Conservation (phyloP, 2,888 invertebrate species). For the Julus scanicus region DNA sequence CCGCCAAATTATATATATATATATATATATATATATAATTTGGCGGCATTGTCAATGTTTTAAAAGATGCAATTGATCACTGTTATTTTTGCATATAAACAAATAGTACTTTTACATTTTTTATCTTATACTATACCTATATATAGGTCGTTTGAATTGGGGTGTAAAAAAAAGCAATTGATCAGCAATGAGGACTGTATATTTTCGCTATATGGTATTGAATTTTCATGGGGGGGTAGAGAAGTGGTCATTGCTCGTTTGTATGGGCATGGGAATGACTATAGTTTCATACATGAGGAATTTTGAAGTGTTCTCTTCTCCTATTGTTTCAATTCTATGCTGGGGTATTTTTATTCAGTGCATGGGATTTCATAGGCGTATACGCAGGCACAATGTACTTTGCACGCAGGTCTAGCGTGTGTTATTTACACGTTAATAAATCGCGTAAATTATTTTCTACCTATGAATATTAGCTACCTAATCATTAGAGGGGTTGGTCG, state of each 20-base stretch:
- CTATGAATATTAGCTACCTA: conserved; percentile 14
- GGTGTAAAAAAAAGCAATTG: neutral
- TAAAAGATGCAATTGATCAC: too few species aligned
- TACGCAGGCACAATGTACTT: neutral
- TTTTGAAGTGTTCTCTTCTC: neutral
- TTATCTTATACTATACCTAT: too few species aligned
- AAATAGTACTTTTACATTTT: too few species aligned
- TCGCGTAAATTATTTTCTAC: conserved; percentile 3
- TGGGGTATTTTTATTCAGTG: neutral
- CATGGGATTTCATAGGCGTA: neutral
- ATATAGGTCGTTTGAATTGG: too few species aligned
- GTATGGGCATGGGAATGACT: neutral
- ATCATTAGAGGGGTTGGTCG: conserved; percentile 22
- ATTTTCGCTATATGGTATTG: neutral
- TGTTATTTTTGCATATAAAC: too few species aligned
- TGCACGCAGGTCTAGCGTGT: neutral
- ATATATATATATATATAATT: too few species aligned
- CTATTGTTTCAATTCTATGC: conserved; percentile 26
- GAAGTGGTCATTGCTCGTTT: conserved; percentile 29
- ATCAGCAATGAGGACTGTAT: neutral
- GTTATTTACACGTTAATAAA: neutral
- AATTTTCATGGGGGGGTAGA: neutral
- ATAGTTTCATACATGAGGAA: conserved; percentile 21
- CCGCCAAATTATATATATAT: too few species aligned
- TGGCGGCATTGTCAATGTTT: too few species aligned